Evolutionary conservation across 1,140 invertebrate species (phyloP).

Genomic region (Pachypeltis micranthus): DNA sequence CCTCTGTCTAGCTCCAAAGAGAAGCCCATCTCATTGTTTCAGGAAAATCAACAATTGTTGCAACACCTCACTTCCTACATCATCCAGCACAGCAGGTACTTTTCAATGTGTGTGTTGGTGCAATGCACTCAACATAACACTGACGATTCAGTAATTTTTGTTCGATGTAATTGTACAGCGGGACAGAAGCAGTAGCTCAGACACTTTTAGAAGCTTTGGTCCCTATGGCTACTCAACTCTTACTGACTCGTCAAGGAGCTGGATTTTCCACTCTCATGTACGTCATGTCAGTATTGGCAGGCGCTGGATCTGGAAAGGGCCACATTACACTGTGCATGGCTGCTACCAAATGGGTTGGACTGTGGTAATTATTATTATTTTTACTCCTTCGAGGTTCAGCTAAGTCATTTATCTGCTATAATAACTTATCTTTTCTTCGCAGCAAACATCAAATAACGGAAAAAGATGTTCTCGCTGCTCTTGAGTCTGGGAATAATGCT

Average conservation of each 20-base stretch:
- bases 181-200: conserved; percentile 39
- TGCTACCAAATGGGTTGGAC: conserved; percentile 62
- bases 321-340: conserved; percentile 70
- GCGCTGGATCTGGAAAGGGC: conserved; percentile 60
- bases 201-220: conserved; percentile 64
- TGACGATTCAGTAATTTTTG: too few species aligned
- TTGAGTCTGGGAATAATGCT: conserved; percentile 35
- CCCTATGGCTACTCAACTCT: conserved; percentile 56
- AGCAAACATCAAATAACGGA: conserved; percentile 43
- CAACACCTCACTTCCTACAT: conserved; percentile 60
- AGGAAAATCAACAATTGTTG: conserved; percentile 60
- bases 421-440: not conserved
- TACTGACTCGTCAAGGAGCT: conserved; percentile 51
- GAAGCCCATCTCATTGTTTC: conserved; percentile 29
- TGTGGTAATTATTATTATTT: conserved; percentile 39
- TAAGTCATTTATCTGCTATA: too few species aligned
- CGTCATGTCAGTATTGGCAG: conserved; percentile 70
- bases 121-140: too few species aligned
- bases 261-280: conserved; percentile 73
- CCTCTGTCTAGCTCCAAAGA: conserved; percentile 15
- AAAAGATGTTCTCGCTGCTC: conserved; percentile 42
- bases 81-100: conserved; percentile 55
- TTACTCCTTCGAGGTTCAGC: too few species aligned
- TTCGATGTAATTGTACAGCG: too few species aligned
- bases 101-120: not conserved